Evolutionary conservation across 2,888 invertebrate genomes (phyloP), one percentile per base, ranked within the genome.

Genomic region (Muscina levida): DNA sequence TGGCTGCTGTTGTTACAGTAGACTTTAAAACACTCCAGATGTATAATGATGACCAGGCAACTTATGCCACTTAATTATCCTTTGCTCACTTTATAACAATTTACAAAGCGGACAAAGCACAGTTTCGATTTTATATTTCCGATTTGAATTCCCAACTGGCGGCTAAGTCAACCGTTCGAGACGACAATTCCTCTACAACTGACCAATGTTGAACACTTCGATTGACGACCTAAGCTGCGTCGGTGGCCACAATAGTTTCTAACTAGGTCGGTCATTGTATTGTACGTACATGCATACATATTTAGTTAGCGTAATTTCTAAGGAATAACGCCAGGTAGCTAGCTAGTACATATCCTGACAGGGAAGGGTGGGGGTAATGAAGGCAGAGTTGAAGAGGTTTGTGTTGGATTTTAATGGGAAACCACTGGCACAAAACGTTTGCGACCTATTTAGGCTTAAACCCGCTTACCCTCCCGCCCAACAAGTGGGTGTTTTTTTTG

Each of bases 151-250:
- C 17, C 39, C 31, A 66, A 59, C 37, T 37, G 66, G 62, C 72
- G 77, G 31, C 44, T 8, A 19, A 44, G 51, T 82, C 84, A 85
- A 83, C 87, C 87, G 85, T 84, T 85, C 85, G 72, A 84, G 82
- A 79, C 82, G 85, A 83, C 85, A 86, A 81, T 85, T 79, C 86
- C 82, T 84, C 79, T 75, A 83, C 83, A 86, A 89, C 89, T 89
- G 89, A 88, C 88, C 89, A 87, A 62, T 83, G 78, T 82, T 82
- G 59, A 76, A 72, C 53, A 74, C 77, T 79, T 59, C 73, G 78
- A 79, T 83, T 82, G 56, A 81, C 83, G 83, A 84, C 57, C 77
- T 82, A 83, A 82, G 72, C 79, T 83, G 66, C 82, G 73, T 84
- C 84, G 84, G 83, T 87, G 87, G 84, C 85, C 87, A 86, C 74